These are phyloP conservation scores for Sebastes fasciatus DNA, from an alignment of 2,113 vertebrate species.

Conservation along the genomic window DNA sequence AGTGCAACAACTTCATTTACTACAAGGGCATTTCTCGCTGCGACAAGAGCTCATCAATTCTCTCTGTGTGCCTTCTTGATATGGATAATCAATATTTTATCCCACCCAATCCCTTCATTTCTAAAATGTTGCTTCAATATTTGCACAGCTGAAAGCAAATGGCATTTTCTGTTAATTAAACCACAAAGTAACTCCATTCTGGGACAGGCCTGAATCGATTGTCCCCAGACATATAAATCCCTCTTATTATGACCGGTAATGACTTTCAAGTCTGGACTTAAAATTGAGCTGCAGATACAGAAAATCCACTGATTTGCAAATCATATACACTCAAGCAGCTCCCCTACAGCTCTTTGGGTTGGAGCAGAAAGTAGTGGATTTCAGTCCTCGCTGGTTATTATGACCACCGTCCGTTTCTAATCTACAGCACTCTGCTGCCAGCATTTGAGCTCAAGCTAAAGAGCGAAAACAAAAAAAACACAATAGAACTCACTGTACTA, in stretches of 20 bases:
- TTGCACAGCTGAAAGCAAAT: constrained; percentile 7
- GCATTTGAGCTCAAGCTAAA: constrained; percentile 26
- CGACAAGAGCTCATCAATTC: constrained; percentile 18
- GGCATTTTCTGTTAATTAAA: constrained; percentile 26
- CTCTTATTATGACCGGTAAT: constrained; percentile 15
- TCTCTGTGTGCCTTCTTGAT: background rate
- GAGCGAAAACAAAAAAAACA: constrained; percentile 48
- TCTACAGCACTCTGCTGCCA: constrained; percentile 18
- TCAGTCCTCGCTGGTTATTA: constrained; percentile 5
- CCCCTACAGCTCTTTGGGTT: background rate
- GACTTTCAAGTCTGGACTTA: constrained; percentile 20
- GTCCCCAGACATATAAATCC: constrained; percentile 27
- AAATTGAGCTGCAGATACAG: constrained; percentile 9
- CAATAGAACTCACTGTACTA: constrained; percentile 59
- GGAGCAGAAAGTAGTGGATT: constrained; percentile 14
- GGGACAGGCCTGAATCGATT: constrained; percentile 13
- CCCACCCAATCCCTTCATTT: background rate
- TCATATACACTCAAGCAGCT: background rate
- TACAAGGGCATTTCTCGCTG: constrained; percentile 17
- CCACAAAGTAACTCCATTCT: constrained; percentile 4
- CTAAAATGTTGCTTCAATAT: constrained; percentile 12
- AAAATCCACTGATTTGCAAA: constrained; percentile 17
- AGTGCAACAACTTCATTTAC: constrained; percentile 16
- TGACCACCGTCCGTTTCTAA: constrained; percentile 40
- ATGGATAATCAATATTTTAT: constrained; percentile 42